Evolutionary conservation across 2,888 invertebrate species (phyloP), one percentile per base, ranked within the genome.

Genomic region (Kryphioiulus occultus): DNA sequence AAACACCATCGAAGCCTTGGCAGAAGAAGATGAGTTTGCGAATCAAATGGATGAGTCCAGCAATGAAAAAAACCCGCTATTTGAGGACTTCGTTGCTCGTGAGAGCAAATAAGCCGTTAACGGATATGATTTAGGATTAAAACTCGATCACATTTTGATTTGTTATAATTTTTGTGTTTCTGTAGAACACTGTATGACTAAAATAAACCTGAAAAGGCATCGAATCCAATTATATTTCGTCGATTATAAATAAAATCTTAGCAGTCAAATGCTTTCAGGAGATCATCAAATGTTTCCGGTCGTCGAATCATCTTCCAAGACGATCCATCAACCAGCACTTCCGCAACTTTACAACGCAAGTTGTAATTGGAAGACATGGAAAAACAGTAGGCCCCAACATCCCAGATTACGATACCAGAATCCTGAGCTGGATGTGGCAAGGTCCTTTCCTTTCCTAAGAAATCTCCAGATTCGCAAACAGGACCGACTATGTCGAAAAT

Each of bases 351-450:
- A 88, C 91, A 91, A 89, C 92, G 90, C 88, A 92, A 89, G 88
- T 92, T 92, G 89, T 92, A 92, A 90, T 92, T 92, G 1, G 91
- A 92, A 4, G 91, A 89, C 92, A 92, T 92, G 26, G 91, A 90
- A 12, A 89, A 88, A 88, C 92, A 90, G 88, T 92, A 92, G 0
- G 92, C 91, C 0, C 92, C 92, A 1, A 90, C 90, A 88, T 91
- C 91, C 89, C 90, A 91, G 26, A 92, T 89, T 22, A 91, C 91
- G 30, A 91, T 32, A 0, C 89, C 87, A 88, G 90, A 90, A 22
- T 90, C 91, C 19, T 89, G 90, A 30, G 90, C 90, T 35, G 91
- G 90, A 9, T 87, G 88, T 19, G 89, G 88, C 68, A 92, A 88
- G 44, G 89, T 89, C 30, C 92, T 90, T 83, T 91, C 90, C 89